Base-by-base conservation (phyloP, 2,113 vertebrate genomes). In the Poeciliopsis prolifica region DNA sequence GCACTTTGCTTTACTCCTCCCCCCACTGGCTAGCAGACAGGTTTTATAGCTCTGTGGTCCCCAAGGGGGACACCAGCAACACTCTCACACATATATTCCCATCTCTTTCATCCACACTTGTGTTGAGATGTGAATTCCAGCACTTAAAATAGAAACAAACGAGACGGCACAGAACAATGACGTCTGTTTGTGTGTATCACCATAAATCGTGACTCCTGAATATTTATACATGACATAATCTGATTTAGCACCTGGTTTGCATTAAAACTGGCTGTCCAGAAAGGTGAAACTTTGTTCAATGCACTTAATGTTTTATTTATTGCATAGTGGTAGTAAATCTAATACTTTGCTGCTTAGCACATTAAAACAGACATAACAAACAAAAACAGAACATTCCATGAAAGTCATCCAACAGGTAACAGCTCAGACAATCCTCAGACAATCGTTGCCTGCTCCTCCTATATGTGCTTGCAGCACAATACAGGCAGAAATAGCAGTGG, bases 1-100 rank as follows among this genome's bases (percentile, higher is more conserved):
- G 88, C 91, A 89, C 89, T 92, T 91, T 85, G 80, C 82, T 82
- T 89, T 92, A 87, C 82, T 91, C 88, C 88, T 85, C 92, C 89
- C 89, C 92, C 88, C 84, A 78, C 78, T 68, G 65, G 67, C 85
- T 64, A 86, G 84, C 85, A 86, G 88, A 89, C 91, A 92, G 89
- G 85, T 91, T 93, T 89, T 91, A 90, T 80, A 85, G 89, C 85
- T 70, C 64, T 24, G 60, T 37, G 10, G 51, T 90, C 88, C 82
- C 89, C 66, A 63, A 83, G 76, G 90, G 60, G 58, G 69, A 74
- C 74, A 78, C 67, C 30, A 67, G 63, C n/a, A 30, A 72, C 74
- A 72, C 74, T 67, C 79, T 72, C 62, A 61, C 65, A 72, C 64
- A 66, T 71, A 79, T 60, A 79, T 67, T 29, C 66, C 74, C 65